Evolutionary conservation across 2,888 invertebrate genomes (phyloP), one percentile per base, ranked within the genome.

Genomic region (Blomia tropicalis): DNA sequence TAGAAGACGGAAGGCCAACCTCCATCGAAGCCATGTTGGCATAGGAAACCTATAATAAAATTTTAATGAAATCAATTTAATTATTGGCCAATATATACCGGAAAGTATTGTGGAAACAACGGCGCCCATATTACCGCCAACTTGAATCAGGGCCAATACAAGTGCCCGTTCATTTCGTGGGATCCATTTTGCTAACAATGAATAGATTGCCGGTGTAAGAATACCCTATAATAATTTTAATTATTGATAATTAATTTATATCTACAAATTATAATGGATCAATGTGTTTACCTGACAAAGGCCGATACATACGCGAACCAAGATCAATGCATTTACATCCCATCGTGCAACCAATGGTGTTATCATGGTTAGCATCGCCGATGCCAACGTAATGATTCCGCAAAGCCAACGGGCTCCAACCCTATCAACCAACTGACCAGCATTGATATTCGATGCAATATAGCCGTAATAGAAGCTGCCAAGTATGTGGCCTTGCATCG

Each of bases 141-240:
- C 66, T 75, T 87, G 87, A 0, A 86, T 85, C 66, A 87, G 80
- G 0, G 87, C 85, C 0, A 86, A 85, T 63, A 88, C 77, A 0
- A 84, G 79, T 3, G 85, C 84, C 51, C 88, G 78, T 72, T 88
- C 88, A 43, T 82, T 71, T 0, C 82, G 82, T 1, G 88, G 88
- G 11, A 87, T 83, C 88, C 88, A 88, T 62, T 81, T 80, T 0
- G 85, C 78, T 85, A 87, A 87, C 29, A 88, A 81, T 0, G 86
- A 85, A 72, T 88, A 87, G 66, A 87, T 85, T 64, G 83, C 66
- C n/a, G 69, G 68, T 1, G 68, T 66, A 17, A 68, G 62, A 11
- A 47, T n/a, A 14, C 51, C 51, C 41, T 41, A n/a, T n/a, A 41
- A n/a, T 17, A n/a, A 41, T 17, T 14, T 41, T 41, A 41, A 41